phyloP scores from a whole-genome alignment of 2,888 invertebrate genomes.

The Punctoribates punctum region DNA sequence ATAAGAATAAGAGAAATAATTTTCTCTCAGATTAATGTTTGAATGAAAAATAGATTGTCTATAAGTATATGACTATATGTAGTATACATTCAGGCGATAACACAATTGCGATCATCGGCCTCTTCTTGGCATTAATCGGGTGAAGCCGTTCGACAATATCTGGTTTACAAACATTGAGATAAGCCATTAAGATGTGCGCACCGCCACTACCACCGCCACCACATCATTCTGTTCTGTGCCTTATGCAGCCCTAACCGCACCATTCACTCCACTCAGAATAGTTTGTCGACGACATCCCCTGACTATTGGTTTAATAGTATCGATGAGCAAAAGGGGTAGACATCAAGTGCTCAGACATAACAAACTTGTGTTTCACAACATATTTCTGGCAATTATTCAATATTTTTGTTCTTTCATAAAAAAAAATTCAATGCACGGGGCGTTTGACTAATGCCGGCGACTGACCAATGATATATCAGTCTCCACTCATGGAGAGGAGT shows the following conservation, averaged over 20 bases:
- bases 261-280: not conserved
- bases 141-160: constrained; percentile 28
- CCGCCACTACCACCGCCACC: not conserved
- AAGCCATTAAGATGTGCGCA: constrained; percentile 31
- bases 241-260: not conserved
- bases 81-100: no score
- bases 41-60: constrained; percentile 17
- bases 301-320: not conserved
- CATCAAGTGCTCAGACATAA: no score
- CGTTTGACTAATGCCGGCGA: no score
- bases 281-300: not conserved
- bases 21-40: constrained; percentile 8
- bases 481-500: no score
- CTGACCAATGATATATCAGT: no score
- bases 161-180: constrained; percentile 27
- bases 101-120: constrained; percentile 32
- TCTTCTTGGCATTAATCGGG: constrained; percentile 25
- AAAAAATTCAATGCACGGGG: no score
- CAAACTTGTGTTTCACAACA: no score
- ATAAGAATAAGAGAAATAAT: constrained; percentile 7
- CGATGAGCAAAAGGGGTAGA: no score
- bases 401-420: no score
- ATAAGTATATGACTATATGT: constrained; percentile 9
- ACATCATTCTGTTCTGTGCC: not conserved
- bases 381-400: no score